Conservation (phyloP, 1,140 invertebrate species). For the Stegodyphus dumicola region DNA sequence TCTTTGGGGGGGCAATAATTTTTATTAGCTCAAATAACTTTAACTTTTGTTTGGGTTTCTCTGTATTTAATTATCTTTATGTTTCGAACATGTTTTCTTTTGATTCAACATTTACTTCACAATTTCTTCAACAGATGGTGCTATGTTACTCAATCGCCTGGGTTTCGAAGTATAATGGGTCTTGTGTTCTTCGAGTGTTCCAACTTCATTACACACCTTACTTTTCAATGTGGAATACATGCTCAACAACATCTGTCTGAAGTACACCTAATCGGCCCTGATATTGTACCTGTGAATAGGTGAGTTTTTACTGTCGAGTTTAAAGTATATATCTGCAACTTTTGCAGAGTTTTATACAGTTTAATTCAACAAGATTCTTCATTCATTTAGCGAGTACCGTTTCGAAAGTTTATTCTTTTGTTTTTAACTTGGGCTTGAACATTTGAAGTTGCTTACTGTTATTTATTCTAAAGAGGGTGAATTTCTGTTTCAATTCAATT, state of each 20-base stretch:
- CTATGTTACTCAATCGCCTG: constrained; percentile 39
- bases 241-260: not conserved
- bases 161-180: constrained; percentile 40
- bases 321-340: no score
- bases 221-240: constrained; percentile 47
- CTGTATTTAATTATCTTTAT: no score
- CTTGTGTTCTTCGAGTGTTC: constrained; percentile 39
- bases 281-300: constrained; percentile 1
- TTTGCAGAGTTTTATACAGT: no score
- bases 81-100: no score
- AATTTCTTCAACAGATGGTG: constrained; percentile 45
- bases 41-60: not conserved
- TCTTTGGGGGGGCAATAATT: not conserved
- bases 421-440: no score
- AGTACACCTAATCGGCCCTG: not conserved
- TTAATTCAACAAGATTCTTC: no score
- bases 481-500: no score
- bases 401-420: no score
- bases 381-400: no score
- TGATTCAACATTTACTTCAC: no score
- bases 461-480: no score
- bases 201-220: constrained; percentile 41
- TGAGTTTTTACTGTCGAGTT: not conserved
- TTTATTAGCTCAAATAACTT: not conserved
- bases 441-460: no score